These are phyloP conservation scores for Mormoops blainvillei DNA, from an alignment of 2,113 vertebrate genomes.

Conservation along the genomic window DNA sequence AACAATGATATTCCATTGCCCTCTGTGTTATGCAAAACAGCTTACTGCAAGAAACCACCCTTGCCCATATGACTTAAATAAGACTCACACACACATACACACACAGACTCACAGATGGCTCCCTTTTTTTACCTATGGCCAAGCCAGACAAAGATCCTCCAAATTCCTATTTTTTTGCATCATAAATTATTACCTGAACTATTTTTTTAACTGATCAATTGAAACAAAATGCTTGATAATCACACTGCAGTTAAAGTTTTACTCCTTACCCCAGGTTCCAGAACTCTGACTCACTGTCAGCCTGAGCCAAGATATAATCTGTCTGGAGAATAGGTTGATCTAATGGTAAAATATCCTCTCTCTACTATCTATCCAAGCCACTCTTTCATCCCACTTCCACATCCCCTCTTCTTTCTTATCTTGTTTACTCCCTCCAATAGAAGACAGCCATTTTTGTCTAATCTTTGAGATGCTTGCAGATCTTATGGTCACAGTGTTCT, in stretches of 20 bases:
- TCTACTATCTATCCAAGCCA: neutral
- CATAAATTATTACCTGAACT: neutral
- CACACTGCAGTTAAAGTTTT: neutral
- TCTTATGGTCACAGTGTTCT: neutral
- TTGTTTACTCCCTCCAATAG: neutral
- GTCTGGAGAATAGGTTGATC: neutral
- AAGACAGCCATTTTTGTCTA: neutral
- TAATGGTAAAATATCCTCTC: neutral
- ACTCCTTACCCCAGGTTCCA: neutral
- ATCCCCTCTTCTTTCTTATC: neutral
- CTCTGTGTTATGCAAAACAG: neutral
- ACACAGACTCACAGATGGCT: neutral
- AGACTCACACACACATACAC: neutral
- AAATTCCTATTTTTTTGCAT: neutral
- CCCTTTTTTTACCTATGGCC: neutral
- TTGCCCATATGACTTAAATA: neutral
- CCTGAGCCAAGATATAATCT: neutral
- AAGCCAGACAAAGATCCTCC: neutral
- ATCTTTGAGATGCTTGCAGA: neutral
- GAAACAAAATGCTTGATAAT: neutral
- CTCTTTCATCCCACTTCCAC: neutral
- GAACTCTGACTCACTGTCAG: neutral
- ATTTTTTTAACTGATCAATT: neutral
- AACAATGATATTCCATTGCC: neutral
- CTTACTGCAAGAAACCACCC: neutral